Percentiles rank a stretch among this genome's conserved stretches.
Conservation (phyloP, 2,888 invertebrate genomes). For the Sinhomidia bicolor region DNA sequence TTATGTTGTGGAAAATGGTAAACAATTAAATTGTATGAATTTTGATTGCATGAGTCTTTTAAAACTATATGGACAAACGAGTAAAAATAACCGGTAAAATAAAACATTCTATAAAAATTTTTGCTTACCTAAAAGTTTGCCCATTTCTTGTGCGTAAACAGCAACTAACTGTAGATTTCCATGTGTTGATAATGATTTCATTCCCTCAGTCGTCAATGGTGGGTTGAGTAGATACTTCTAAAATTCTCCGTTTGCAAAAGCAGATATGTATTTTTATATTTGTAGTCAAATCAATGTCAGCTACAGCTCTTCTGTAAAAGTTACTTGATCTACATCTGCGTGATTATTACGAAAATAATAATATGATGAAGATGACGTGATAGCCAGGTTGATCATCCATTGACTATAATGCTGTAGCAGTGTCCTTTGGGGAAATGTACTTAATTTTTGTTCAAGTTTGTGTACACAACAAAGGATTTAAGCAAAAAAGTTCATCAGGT, state of each 20-base stretch:
- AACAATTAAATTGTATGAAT: too few species aligned
- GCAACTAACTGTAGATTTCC: too few species aligned
- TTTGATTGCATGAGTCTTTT: too few species aligned
- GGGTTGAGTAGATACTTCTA: not conserved
- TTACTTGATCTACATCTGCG: not conserved
- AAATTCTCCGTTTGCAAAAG: not conserved
- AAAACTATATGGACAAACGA: too few species aligned
- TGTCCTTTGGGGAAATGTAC: not conserved
- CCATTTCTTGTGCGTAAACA: too few species aligned
- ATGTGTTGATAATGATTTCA: too few species aligned
- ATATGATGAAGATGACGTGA: slow-evolving; percentile 21
- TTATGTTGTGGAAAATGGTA: too few species aligned
- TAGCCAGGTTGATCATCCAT: slow-evolving; percentile 51
- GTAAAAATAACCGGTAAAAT: too few species aligned
- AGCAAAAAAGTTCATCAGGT: not conserved
- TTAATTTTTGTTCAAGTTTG: not conserved
- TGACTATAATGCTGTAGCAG: slow-evolving; percentile 14
- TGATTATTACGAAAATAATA: too few species aligned
- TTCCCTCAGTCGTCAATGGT: too few species aligned
- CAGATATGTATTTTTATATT: slow-evolving; percentile 6
- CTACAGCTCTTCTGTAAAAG: not conserved
- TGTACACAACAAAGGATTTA: not conserved
- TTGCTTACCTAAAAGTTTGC: too few species aligned
- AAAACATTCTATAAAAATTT: too few species aligned
- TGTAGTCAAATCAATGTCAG: not conserved